Percentiles rank a stretch among this genome's conserved stretches.
Conservation (phyloP, 2,888 invertebrate species). For the Cremastinae sp. region DNA sequence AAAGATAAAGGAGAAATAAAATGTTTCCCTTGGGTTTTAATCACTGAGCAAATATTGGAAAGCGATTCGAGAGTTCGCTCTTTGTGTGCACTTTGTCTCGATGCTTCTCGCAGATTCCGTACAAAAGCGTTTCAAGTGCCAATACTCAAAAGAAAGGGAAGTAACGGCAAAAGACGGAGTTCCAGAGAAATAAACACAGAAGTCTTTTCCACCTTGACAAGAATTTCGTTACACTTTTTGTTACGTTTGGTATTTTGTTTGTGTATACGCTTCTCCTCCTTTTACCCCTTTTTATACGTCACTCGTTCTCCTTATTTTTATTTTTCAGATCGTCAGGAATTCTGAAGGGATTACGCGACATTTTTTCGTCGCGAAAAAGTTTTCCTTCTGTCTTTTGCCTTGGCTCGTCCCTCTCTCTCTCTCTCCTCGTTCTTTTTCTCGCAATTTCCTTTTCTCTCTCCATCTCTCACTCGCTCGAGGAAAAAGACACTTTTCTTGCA, state of each 20-base stretch:
- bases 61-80: no score
- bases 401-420: constrained; percentile 1
- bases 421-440: constrained; percentile 1
- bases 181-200: background rate
- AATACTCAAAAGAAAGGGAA: no score
- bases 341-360: constrained; percentile 47
- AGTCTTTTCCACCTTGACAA: constrained; percentile 11
- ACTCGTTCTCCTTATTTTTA: background rate
- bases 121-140: no score
- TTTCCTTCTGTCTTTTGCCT: constrained; percentile 17
- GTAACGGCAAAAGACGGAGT: background rate
- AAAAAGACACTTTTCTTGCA: constrained; percentile 46
- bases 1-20: no score
- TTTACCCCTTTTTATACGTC: no score
- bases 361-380: constrained; percentile 58
- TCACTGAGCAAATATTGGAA: no score
- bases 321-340: constrained; percentile 5
- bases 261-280: no score
- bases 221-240: constrained; percentile 11
- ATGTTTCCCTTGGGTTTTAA: no score
- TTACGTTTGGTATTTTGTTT: constrained; percentile 6
- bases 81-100: no score
- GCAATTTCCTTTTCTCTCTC: constrained; percentile 3
- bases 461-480: background rate
- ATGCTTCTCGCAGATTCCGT: no score